Evolutionary conservation across 1,140 invertebrate genomes (phyloP), one percentile per base, ranked within the genome.

Genomic region (Sinella curviseta): DNA sequence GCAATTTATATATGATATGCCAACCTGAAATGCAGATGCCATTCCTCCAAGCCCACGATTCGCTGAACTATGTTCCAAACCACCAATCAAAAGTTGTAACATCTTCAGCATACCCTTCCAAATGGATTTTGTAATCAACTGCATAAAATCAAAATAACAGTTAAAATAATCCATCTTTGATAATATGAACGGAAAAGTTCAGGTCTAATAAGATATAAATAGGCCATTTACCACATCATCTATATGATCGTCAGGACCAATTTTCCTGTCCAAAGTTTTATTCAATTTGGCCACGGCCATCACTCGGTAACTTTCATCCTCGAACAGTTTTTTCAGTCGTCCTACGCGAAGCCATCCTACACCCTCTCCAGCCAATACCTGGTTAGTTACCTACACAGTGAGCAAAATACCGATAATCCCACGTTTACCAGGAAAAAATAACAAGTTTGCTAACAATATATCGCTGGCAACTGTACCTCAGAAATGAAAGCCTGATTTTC

Each of bases 101-200:
- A 97, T 90, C 88, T 97, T 97, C 34, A 98, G 87, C 92, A 99
- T 97, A 26, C 97, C 98, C 87, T 99, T 99, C 92, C 96, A 99
- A 3, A 99, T 92, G 1, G 92, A 88, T 85, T 94, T 94, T 67
- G 93, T 91, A 0, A 98, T 88, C 86, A 94, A 96, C 95, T 97
- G 84, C 24, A 14, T 60, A 1, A 87, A 86, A 82, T 20, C 30
- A 33, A 34, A 74, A 31, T 12, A 74, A 31, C 30, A 28, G 34
- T 74, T 8, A 54, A 16, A n/a, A n/a, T 54, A 14, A 54, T 54
- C n/a, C n/a, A 54, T 54, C n/a, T 54, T n/a, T n/a, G n/a, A n/a
- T n/a, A n/a, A n/a, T n/a, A n/a, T 60, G 57, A 60, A 17, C 8
- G 20, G 39, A 48, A 60, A 60, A 26, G 57, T n/a, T n/a, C n/a